Conservation (phyloP, 2,888 invertebrate species). For the Drosophila tanythrix region DNA sequence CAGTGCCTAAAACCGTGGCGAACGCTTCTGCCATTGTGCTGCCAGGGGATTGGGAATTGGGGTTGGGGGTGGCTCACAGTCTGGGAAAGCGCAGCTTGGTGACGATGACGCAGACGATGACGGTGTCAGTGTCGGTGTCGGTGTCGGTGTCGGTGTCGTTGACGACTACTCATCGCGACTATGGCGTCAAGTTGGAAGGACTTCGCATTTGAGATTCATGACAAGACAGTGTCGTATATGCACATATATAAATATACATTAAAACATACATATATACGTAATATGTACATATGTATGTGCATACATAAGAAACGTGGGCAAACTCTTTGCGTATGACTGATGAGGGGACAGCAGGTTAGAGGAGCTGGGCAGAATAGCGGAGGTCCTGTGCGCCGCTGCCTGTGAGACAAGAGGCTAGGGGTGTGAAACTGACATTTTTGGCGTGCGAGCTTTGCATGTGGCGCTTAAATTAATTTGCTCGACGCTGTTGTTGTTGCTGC, state of each 20-base stretch:
- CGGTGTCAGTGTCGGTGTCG: background rate
- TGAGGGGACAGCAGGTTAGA: background rate
- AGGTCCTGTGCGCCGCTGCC: background rate
- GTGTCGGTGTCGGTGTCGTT: background rate
- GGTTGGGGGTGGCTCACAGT: background rate
- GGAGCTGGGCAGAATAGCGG: background rate
- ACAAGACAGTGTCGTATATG: constrained; percentile 41
- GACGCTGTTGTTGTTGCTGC: constrained; percentile 27
- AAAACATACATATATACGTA: constrained; percentile 8
- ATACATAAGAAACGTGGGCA: constrained; percentile 32
- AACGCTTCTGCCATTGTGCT: background rate
- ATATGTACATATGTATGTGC: background rate
- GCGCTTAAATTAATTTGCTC: constrained; percentile 73
- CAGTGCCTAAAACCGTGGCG: background rate
- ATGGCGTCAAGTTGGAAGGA: constrained; percentile 29
- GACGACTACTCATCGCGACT: constrained; percentile 14
- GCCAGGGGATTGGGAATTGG: background rate
- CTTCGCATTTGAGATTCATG: constrained; percentile 44
- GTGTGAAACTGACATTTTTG: constrained; percentile 44
- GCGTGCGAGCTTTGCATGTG: constrained; percentile 71
- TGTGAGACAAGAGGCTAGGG: constrained; percentile 7
- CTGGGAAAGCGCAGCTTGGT: constrained; percentile 22
- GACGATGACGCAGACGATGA: background rate
- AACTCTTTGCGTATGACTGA: constrained; percentile 2
- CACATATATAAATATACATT: background rate